Base-by-base conservation (phyloP, 1,140 invertebrate genomes). In the Zaprionus camerounensis region DNA sequence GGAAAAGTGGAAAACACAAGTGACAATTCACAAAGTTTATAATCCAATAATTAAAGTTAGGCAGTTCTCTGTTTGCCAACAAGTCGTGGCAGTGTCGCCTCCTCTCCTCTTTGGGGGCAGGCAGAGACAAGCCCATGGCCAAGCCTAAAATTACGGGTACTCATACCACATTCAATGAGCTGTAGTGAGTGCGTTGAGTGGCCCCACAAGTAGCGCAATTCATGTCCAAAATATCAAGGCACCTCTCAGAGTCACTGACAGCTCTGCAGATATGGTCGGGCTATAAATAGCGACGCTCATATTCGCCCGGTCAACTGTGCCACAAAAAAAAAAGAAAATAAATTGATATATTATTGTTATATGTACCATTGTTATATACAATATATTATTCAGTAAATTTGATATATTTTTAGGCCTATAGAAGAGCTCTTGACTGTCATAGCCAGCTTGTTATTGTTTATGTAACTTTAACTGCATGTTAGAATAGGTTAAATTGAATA, bases 161-260 rank as follows among this genome's bases (percentile, higher is more conserved):
- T 66, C 55, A 66, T 65, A 34, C 5, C 13, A n/a, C 36, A 31
- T 20, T 56, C 34, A 56, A 65, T 53, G n/a, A n/a, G n/a, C 41
- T 44, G 5, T 34, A n/a, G 41, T 41, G 55, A 49, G 31, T 17
- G 28, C 22, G 17, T 69, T 38, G 22, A 69, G 58, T 69, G 71
- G 71, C 51, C 44, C 28, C 58, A 31, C 69, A 76, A 76, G 73
- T 71, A 71, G 73, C 61, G 57, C 69, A 71, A 71, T 64, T 76
- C 46, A 65, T 58, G 72, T 71, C 72, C 65, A 66, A 56, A 62
- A 62, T 69, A 62, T 74, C 58, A 70, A 61, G 62, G 57, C 58
- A 71, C 31, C 67, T 71, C 72, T 70, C 34, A 71, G 15, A 7
- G n/a, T 41, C 41, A 17, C 26, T 38, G 41, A 64, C 53, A 51